phyloP scores from a whole-genome alignment of 1,140 invertebrate species.

The Trichonephila inaurata region DNA sequence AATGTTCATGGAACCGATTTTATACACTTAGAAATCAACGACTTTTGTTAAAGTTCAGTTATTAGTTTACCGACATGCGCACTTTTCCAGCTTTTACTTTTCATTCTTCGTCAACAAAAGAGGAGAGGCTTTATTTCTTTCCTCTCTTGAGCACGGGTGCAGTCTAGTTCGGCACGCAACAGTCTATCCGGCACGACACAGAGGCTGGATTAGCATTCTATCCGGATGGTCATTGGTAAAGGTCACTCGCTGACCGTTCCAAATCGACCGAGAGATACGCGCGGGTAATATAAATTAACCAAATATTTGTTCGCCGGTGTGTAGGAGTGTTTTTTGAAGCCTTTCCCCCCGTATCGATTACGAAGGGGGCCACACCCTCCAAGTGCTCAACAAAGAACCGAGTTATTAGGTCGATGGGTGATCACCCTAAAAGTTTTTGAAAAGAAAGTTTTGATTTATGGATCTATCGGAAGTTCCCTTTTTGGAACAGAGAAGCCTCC shows the following conservation, averaged over 20 bases:
- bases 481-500: too few species aligned
- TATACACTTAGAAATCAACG: too few species aligned
- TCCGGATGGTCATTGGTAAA: neutral
- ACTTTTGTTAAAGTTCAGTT: too few species aligned
- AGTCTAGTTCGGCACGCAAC: neutral
- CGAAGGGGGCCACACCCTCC: conserved; percentile 20
- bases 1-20: too few species aligned
- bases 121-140: neutral
- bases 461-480: too few species aligned
- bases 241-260: neutral
- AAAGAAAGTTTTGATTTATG: conserved; percentile 36
- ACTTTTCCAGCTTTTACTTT: neutral
- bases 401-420: neutral
- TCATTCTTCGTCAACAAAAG: neutral
- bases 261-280: neutral
- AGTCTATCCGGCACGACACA: neutral
- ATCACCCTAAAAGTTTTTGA: neutral
- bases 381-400: neutral
- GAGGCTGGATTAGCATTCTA: neutral
- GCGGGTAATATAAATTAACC: conserved; percentile 34
- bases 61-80: too few species aligned
- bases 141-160: neutral
- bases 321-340: neutral
- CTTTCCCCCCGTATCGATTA: neutral
- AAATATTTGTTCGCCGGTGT: conserved; percentile 28